phyloP scores from a whole-genome alignment of 1,140 invertebrate genomes.

The Gonatopus flavifemur region DNA sequence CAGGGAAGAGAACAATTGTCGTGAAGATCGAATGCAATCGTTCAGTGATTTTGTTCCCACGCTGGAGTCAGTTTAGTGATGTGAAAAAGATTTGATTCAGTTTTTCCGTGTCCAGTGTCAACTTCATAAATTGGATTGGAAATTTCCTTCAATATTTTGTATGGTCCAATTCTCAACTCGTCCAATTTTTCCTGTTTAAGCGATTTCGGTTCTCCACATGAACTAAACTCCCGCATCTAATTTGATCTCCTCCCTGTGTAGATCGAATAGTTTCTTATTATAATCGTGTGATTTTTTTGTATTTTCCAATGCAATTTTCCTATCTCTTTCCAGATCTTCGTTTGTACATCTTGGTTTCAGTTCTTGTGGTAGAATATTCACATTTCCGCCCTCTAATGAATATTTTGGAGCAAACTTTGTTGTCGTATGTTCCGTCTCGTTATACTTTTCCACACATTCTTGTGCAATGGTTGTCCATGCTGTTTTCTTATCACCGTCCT shows the following conservation, averaged over 20 bases:
- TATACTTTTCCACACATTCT: slow-evolving; percentile 43
- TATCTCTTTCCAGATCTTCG: background rate
- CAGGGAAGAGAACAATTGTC: too few relatives aligned
- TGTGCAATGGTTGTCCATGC: slow-evolving; percentile 44
- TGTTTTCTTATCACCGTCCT: slow-evolving; percentile 26
- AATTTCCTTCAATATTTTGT: background rate
- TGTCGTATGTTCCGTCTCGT: slow-evolving; percentile 41
- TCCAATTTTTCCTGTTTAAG: background rate
- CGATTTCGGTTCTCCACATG: background rate
- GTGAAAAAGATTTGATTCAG: background rate
- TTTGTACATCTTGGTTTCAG: slow-evolving; percentile 20
- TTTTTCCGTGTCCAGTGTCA: background rate
- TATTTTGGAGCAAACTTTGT: slow-evolving; percentile 41
- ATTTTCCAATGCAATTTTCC: background rate
- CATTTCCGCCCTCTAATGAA: slow-evolving; percentile 36
- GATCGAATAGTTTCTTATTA: background rate
- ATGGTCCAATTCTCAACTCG: background rate
- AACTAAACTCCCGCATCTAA: background rate
- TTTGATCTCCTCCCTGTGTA: background rate
- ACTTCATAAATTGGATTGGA: background rate
- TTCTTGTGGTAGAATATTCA: slow-evolving; percentile 32
- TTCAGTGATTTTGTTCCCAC: too few relatives aligned
- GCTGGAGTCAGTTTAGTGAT: background rate
- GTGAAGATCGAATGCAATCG: too few relatives aligned
- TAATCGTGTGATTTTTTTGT: background rate